These are phyloP conservation scores for Colletes latitarsis DNA, from an alignment of 1,140 invertebrate species.

Conservation along the genomic window DNA sequence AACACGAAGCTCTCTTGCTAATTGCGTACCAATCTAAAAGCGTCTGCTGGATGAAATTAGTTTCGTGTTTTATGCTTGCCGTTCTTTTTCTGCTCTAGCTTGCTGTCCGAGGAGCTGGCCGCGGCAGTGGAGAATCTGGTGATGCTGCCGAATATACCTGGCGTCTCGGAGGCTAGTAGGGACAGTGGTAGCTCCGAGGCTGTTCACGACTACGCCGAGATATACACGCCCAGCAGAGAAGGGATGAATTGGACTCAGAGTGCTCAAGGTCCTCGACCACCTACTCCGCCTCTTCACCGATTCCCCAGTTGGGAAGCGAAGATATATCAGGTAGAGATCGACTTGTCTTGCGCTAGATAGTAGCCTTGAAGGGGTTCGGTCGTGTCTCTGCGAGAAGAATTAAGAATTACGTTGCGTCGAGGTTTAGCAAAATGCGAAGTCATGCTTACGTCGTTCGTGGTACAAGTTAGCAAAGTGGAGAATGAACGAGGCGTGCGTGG, in stretches of 20 bases:
- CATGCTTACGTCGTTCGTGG: neutral
- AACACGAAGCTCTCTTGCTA: neutral
- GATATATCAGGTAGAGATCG: slow-evolving; percentile 89
- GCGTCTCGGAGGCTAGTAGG: slow-evolving; percentile 71
- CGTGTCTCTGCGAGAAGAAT: too few species aligned
- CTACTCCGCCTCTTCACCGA: slow-evolving; percentile 93
- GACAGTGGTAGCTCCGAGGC: slow-evolving; percentile 83
- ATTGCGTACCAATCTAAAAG: slow-evolving; percentile 1
- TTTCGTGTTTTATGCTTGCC: slow-evolving; percentile 59
- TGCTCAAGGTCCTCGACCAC: slow-evolving; percentile 83
- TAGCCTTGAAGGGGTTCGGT: too few species aligned
- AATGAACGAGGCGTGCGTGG: neutral
- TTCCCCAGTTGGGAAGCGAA: slow-evolving; percentile 97
- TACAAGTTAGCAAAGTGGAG: too few species aligned
- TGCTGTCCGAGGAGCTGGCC: slow-evolving; percentile 78
- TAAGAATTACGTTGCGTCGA: too few species aligned
- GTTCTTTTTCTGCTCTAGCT: slow-evolving; percentile 61
- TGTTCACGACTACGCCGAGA: slow-evolving; percentile 95
- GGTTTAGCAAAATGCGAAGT: too few species aligned
- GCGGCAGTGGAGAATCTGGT: slow-evolving; percentile 79
- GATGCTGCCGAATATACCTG: slow-evolving; percentile 75
- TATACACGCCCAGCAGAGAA: slow-evolving; percentile 95
- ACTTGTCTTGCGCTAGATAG: neutral
- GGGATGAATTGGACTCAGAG: slow-evolving; percentile 74
- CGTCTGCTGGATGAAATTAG: slow-evolving; percentile 15